phyloP scores from a whole-genome alignment of 2,113 vertebrate genomes.

The Gallinago paraguaiae region DNA sequence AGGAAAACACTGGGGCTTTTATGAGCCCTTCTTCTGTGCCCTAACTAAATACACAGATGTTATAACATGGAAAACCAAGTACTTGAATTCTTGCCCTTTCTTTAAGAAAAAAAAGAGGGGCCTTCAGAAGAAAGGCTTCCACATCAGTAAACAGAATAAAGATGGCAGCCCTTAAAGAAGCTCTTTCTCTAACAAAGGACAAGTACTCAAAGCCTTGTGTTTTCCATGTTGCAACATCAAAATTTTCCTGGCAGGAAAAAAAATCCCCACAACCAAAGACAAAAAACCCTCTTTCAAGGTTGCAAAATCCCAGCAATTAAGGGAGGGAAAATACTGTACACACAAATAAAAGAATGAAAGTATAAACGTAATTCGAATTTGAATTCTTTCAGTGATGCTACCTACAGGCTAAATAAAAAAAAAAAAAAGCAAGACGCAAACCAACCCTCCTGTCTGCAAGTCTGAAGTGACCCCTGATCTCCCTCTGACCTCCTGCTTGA shows the following conservation, averaged over 20 bases:
- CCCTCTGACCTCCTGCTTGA: background rate
- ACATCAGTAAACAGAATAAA: conserved; percentile 39
- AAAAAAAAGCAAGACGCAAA: rapidly evolving
- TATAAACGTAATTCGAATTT: conserved; percentile 30
- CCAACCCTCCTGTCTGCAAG: background rate
- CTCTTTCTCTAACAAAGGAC: conserved; percentile 44
- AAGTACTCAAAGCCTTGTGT: conserved; percentile 50
- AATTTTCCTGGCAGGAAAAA: conserved; percentile 67
- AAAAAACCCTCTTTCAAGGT: conserved; percentile 7
- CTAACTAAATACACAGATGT: conserved; percentile 54
- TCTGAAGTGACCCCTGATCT: background rate
- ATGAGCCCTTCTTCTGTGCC: background rate
- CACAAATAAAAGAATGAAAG: background rate
- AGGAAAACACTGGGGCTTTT: conserved; percentile 22
- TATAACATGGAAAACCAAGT: conserved; percentile 31
- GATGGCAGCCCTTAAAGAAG: background rate
- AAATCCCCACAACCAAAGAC: background rate
- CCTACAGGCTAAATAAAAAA: background rate
- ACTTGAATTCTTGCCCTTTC: conserved; percentile 47
- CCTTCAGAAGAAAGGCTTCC: conserved; percentile 17
- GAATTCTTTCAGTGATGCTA: background rate
- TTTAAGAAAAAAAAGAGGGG: background rate
- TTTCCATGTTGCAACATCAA: conserved; percentile 57
- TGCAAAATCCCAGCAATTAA: conserved; percentile 45
- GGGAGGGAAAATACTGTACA: background rate